phyloP scores from a whole-genome alignment of 1,140 invertebrate species.

The Leptinotarsa defecta region DNA sequence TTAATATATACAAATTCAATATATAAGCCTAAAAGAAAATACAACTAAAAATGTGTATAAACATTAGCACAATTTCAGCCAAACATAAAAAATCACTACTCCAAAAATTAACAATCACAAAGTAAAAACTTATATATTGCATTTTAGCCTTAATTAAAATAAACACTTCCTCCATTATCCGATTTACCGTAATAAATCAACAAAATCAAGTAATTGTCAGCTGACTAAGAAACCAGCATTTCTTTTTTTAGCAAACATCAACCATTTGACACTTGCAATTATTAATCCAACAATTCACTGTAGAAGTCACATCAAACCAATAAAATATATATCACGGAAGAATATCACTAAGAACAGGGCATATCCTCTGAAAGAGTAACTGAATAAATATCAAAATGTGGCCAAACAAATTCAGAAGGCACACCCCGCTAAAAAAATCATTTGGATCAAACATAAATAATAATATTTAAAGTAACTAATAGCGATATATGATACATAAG shows the following conservation, averaged over 20 bases:
- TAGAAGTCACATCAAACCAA: not conserved
- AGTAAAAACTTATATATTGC: not conserved
- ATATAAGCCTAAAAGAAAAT: not conserved
- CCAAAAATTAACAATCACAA: not conserved
- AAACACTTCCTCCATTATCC: no score
- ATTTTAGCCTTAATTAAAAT: not conserved
- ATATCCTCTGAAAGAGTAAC: not conserved
- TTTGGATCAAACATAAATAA: not conserved
- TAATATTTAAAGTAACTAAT: not conserved
- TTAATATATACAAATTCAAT: constrained; percentile 2
- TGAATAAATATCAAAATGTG: not conserved
- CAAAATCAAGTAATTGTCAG: not conserved
- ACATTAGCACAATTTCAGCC: constrained; percentile 4
- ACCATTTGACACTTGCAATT: not conserved
- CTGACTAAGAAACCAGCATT: not conserved
- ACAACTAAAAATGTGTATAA: not conserved
- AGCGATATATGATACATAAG: not conserved
- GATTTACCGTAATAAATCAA: not conserved
- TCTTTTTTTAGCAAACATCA: not conserved
- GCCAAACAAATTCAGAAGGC: not conserved
- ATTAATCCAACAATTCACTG: not conserved
- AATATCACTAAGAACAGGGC: constrained; percentile 12
- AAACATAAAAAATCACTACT: not conserved
- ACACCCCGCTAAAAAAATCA: not conserved
- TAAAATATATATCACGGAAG: constrained; percentile 11